Evolutionary conservation across 2,113 vertebrate species (phyloP), one percentile per base, ranked within the genome.

Genomic region (Salvelinus alpinus): DNA sequence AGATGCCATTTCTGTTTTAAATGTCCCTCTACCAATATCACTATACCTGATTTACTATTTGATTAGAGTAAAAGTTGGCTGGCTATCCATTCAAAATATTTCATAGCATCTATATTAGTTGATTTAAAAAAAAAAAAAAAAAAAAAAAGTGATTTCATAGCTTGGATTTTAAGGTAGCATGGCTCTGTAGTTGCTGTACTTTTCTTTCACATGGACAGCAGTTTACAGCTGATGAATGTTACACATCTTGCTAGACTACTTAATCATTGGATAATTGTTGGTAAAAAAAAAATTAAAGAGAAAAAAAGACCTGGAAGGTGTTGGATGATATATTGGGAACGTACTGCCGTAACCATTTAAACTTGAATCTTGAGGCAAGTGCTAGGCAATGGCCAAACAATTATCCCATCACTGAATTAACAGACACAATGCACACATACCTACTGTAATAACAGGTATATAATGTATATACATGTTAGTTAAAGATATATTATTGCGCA

Each of bases 141-240:
- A 0, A 29, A 29, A 27, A 29, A 29, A 29, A 29, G 94, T 94
- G 89, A 90, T 92, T 92, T 88, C 74, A 91, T 95, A 95, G 95
- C 96, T 95, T 95, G 95, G 95, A 94, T 94, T 95, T 96, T 96
- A 96, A 96, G 96, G 96, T 96, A 96, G 95, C 95, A 96, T 96
- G 96, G 95, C 94, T 94, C 93, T 93, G 80, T 95, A 93, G 92
- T 93, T 95, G 91, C 94, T 84, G 78, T 92, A 73, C 89, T 90
- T 75, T 82, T 88, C 87, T 80, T 91, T 79, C 62, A 72, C 94
- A 91, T 94, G 89, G 91, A 92, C 94, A 94, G 94, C 95, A 92
- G 88, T 92, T 80, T 94, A 89, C 91, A 88, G 93, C 95, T 92
- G 93, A 93, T 96, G 95, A 95, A 93, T 94, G 95, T 95, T 80